Evolutionary conservation across 2,113 vertebrate genomes (phyloP).

Genomic region (Gorilla gorilla): DNA sequence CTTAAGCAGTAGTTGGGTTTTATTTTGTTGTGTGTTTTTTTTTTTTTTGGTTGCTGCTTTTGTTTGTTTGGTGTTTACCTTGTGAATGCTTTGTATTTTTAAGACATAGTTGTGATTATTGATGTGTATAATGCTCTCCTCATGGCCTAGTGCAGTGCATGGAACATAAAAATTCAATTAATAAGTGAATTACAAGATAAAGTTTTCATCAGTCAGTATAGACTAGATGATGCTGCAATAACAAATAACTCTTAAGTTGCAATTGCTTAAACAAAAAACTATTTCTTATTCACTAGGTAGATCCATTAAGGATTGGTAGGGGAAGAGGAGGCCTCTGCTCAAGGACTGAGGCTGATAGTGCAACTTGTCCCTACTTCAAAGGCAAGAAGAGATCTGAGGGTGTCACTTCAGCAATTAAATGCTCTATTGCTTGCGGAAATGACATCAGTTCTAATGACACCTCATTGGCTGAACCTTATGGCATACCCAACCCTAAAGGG

Average conservation of each 20-base stretch:
- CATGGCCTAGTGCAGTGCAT: background rate
- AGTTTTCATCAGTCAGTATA: background rate
- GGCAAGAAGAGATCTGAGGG: background rate
- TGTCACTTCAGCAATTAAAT: background rate
- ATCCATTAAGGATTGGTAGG: background rate
- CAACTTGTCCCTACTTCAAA: background rate
- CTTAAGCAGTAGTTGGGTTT: background rate
- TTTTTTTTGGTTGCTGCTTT: no score
- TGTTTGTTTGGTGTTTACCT: background rate
- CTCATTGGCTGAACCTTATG: background rate
- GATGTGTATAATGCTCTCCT: background rate
- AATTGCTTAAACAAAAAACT: background rate
- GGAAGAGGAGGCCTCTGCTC: background rate
- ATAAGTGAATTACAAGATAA: background rate
- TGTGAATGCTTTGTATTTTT: background rate
- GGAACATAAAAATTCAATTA: background rate
- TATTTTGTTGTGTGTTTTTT: background rate
- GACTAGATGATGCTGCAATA: background rate
- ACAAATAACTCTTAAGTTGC: background rate
- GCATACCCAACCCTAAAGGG: background rate
- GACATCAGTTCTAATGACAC: background rate
- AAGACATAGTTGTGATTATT: constrained; percentile 1
- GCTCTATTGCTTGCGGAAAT: background rate
- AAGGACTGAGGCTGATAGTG: background rate
- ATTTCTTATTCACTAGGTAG: background rate